phyloP scores from a whole-genome alignment of 2,113 vertebrate species.

The Ramphastos sulfuratus region DNA sequence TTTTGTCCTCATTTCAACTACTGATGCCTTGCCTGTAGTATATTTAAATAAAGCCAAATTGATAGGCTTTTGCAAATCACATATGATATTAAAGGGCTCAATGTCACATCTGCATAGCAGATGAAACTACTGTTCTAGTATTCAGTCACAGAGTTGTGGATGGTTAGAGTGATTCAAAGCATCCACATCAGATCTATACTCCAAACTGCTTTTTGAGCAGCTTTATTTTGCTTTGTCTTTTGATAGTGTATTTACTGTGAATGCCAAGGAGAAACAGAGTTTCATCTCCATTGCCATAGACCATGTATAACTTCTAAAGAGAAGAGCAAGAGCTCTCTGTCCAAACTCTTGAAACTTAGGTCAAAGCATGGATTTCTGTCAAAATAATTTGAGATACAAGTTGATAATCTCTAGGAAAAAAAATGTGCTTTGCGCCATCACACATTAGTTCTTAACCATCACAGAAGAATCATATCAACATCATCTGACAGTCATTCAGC shows the following conservation, averaged over 20 bases:
- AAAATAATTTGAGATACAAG: not conserved
- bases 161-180: not conserved
- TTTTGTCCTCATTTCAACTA: not conserved
- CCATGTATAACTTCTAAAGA: not conserved
- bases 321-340: not conserved
- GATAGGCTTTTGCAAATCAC: not conserved
- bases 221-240: not conserved
- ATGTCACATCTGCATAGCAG: not conserved
- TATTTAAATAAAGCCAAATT: not conserved
- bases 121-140: not conserved
- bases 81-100: not conserved
- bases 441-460: not conserved
- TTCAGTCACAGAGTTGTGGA: not conserved
- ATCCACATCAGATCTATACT: not conserved
- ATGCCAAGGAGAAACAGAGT: not conserved
- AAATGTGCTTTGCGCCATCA: not conserved
- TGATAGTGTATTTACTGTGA: not conserved
- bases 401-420: not conserved
- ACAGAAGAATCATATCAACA: not conserved
- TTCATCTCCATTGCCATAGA: not conserved
- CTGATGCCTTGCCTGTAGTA: not conserved
- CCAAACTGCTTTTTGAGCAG: not conserved
- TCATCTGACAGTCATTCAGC: not conserved
- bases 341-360: not conserved
- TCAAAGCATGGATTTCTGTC: not conserved